Base-by-base conservation (phyloP, 2,888 invertebrate genomes). In the Frankliniella fusca region DNA sequence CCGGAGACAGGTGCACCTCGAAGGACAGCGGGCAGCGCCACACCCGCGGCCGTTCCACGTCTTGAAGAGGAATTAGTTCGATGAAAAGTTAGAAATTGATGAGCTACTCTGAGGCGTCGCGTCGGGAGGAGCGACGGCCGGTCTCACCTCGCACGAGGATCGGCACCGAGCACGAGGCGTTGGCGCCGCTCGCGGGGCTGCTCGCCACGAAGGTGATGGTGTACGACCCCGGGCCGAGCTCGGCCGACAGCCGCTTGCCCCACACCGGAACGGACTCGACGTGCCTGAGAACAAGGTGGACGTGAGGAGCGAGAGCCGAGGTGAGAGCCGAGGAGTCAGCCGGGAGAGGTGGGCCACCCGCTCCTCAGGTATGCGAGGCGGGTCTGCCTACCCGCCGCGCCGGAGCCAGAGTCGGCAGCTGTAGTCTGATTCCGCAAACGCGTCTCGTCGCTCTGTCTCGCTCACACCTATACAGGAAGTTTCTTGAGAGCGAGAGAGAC, bases 21-120 rank as follows among this genome's bases (percentile, higher is more conserved):
- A 93, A 91, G 10, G 92, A 91, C 80, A 89, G 87, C 0, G 93
- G 93, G 86, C 93, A 93, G 84, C 89, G 90, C 76, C 87, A 87
- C 48, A 92, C 89, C 82, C 87, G 88, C 0, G 93, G 93, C 61
- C 90, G 88, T 86, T 91, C 90, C n/a, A 89, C 88, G 85, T 91
- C 91, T 88, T 87, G 86, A 82, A 83, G 83, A 15, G 28, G 81
- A 81, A 80, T n/a, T 18, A 49, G 28, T 9, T 15, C 9, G 80
- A 3, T 11, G n/a, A n/a, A 38, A 38, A 38, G 38, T 38, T 5
- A n/a, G 38, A 38, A 38, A 38, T 5, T 5, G 38, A 5, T 38
- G 5, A 5, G 38, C 2, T 38, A 38, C 38, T 5, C 2, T 38
- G 38, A 38, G 38, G 38, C 38, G n/a, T n/a, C n/a, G n/a, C n/a